Evolutionary conservation across 2,888 invertebrate genomes (phyloP).

Genomic region (Lasioglossum calceatum): DNA sequence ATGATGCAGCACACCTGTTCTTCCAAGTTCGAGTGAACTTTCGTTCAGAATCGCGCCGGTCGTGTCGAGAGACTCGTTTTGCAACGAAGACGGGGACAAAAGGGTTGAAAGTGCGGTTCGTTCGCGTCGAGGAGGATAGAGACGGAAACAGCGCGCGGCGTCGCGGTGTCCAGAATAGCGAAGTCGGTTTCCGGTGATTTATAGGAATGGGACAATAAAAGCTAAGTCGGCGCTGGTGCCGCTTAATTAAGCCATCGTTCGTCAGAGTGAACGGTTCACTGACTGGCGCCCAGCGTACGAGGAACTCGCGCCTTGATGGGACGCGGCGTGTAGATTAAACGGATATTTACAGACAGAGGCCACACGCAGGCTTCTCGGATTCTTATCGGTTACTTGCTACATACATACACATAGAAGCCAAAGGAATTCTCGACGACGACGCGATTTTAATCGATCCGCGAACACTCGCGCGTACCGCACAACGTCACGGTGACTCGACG

Average conservation of each 20-base stretch:
- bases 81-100: neutral
- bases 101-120: neutral
- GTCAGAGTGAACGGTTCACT: slow-evolving; percentile 55
- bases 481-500: slow-evolving; percentile 19
- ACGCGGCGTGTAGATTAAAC: slow-evolving; percentile 56
- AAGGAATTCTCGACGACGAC: slow-evolving; percentile 42
- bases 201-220: slow-evolving; percentile 54
- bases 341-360: slow-evolving; percentile 62
- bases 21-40: neutral
- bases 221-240: slow-evolving; percentile 39
- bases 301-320: slow-evolving; percentile 45
- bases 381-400: slow-evolving; percentile 67
- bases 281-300: slow-evolving; percentile 62
- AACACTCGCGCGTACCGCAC: slow-evolving; percentile 20
- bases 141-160: neutral
- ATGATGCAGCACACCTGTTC: no score
- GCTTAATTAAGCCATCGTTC: slow-evolving; percentile 70
- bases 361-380: slow-evolving; percentile 68
- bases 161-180: slow-evolving; percentile 17
- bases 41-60: neutral
- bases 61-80: neutral
- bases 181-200: slow-evolving; percentile 38
- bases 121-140: neutral
- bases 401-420: slow-evolving; percentile 18
- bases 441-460: slow-evolving; percentile 64